A percentile compares a stretch with the other conserved stretches of the same genome.
These are phyloP conservation scores for honey bee (Apis mellifera) DNA, from an alignment of 1,140 invertebrate genomes.

Conservation along the genomic window Amel_HAv3.1 CM009931.2:27384501-27385000, in stretches of 20 bases:
- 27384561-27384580: background rate
- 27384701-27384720: background rate
- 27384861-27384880: constrained; percentile 2
- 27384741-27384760: background rate
- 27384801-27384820: constrained; percentile 41
- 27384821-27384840: background rate
- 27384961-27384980: background rate
- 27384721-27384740: background rate
- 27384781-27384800: constrained; percentile 24
- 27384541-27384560: constrained; percentile 5
- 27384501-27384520: background rate
- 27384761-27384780: background rate
- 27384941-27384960: background rate
- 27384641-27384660: no score
- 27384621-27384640: no score
- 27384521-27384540: background rate
- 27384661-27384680: no score
- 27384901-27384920: constrained; percentile 64
- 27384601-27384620: no score
- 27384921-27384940: constrained; percentile 49
- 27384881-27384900: constrained; percentile 51
- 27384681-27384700: no score
- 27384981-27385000: constrained; percentile 53
- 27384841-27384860: constrained; percentile 37
- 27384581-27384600: no score